Percentiles rank a stretch among this genome's conserved stretches.
These are phyloP conservation scores for Tuberolachnus salignus DNA, from an alignment of 2,888 invertebrate species.

Conservation along the genomic window DNA sequence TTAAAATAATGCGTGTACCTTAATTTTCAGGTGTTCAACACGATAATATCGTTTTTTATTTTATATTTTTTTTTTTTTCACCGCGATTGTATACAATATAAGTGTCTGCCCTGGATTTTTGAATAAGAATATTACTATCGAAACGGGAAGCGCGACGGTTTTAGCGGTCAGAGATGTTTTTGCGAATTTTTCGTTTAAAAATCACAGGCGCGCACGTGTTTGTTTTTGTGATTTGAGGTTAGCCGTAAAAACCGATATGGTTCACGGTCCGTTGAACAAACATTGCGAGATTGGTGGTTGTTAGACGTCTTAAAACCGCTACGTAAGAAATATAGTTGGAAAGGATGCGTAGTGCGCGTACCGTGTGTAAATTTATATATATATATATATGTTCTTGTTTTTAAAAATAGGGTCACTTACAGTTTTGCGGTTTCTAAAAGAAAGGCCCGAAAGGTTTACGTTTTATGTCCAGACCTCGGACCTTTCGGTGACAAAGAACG, in stretches of 20 bases:
- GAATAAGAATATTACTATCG: too few relatives aligned
- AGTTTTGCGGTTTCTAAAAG: constrained; percentile 3
- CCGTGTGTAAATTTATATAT: too few relatives aligned
- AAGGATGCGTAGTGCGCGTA: neutral
- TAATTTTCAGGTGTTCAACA: too few relatives aligned
- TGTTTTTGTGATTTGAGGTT: constrained; percentile 10
- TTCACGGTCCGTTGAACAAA: constrained; percentile 42
- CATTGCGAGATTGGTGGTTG: constrained; percentile 37
- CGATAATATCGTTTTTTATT: neutral
- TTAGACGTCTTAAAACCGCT: constrained; percentile 47
- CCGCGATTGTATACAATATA: too few relatives aligned
- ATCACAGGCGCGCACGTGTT: too few relatives aligned
- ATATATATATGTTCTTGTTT: neutral
- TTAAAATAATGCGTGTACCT: too few relatives aligned
- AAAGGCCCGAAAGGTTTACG: constrained; percentile 33
- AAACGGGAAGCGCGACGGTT: too few relatives aligned
- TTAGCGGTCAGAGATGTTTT: too few relatives aligned
- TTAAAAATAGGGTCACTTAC: constrained; percentile 40
- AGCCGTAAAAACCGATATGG: constrained; percentile 37
- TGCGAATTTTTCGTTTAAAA: too few relatives aligned
- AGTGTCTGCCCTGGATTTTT: too few relatives aligned
- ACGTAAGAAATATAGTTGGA: constrained; percentile 24
- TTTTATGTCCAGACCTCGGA: constrained; percentile 36
- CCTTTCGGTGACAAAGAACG: constrained; percentile 40
- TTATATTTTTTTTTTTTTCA: neutral